These are phyloP conservation scores for Cantharis rustica DNA, from an alignment of 2,888 invertebrate genomes.

Conservation along the genomic window DNA sequence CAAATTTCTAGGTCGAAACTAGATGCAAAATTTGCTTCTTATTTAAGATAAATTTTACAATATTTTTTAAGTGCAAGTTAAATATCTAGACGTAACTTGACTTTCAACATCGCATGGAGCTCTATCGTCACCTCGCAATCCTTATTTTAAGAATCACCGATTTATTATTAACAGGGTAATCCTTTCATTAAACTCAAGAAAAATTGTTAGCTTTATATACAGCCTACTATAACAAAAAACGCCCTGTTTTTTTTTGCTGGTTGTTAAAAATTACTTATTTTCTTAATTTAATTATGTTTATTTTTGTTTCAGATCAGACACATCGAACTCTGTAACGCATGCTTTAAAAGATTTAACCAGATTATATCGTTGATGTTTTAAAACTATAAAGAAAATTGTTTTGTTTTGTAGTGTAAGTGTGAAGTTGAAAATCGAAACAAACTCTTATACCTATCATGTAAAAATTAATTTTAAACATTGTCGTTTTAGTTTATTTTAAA, in stretches of 20 bases:
- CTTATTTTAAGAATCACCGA: too few relatives aligned
- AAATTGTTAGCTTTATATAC: too few relatives aligned
- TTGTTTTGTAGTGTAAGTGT: background rate
- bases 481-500: background rate
- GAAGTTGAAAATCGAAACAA: background rate
- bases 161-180: too few relatives aligned
- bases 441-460: background rate
- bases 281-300: slow-evolving; percentile 26
- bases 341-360: slow-evolving; percentile 84
- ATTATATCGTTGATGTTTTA: slow-evolving; percentile 74
- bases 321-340: slow-evolving; percentile 77
- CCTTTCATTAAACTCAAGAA: too few relatives aligned
- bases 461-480: background rate
- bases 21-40: slow-evolving; percentile 58
- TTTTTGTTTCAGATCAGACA: slow-evolving; percentile 69
- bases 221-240: too few relatives aligned
- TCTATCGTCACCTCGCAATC: too few relatives aligned
- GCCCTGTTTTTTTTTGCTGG: too few relatives aligned
- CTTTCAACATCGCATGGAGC: too few relatives aligned
- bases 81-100: too few relatives aligned
- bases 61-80: slow-evolving; percentile 59
- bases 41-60: slow-evolving; percentile 41
- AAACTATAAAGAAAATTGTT: background rate
- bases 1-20: slow-evolving; percentile 61
- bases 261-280: background rate